These are phyloP conservation scores for Xenopus petersii DNA, from an alignment of 2,797 vertebrate genomes.

Conservation along the genomic window DNA sequence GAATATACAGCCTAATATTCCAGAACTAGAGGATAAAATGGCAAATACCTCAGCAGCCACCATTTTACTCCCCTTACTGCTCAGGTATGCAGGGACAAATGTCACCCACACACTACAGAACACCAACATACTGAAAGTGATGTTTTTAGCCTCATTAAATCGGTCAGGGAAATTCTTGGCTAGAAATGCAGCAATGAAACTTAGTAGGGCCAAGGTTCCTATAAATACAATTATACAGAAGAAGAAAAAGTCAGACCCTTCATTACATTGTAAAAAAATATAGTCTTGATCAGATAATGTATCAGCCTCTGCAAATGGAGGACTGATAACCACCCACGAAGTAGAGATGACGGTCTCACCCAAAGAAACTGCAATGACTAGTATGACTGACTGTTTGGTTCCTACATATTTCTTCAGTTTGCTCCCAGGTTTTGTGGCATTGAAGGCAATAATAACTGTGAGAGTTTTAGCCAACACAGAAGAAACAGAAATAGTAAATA, in stretches of 20 bases:
- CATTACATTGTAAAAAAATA: background rate
- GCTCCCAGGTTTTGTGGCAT: constrained; percentile 6
- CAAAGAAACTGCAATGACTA: background rate
- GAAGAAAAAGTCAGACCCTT: background rate
- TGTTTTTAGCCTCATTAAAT: constrained; percentile 20
- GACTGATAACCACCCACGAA: background rate
- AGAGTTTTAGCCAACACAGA: constrained; percentile 36
- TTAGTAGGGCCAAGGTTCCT: background rate
- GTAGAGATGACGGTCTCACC: background rate
- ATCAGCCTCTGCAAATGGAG: background rate
- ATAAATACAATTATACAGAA: background rate
- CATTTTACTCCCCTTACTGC: background rate
- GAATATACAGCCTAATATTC: background rate
- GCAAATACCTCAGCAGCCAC: constrained; percentile 6
- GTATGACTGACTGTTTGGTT: background rate
- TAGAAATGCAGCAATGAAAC: constrained; percentile 5
- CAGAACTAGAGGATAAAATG: background rate
- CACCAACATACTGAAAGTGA: constrained; percentile 25
- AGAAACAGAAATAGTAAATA: constrained; percentile 26
- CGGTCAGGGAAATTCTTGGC: background rate
- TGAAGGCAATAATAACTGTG: constrained; percentile 31
- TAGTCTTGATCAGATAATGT: background rate
- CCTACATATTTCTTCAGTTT: background rate
- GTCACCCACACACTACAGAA: constrained; percentile 10
- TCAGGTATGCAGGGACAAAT: background rate